Evolutionary conservation across 1,140 invertebrate species (phyloP).

Genomic region (Leptonema lineaticorne): DNA sequence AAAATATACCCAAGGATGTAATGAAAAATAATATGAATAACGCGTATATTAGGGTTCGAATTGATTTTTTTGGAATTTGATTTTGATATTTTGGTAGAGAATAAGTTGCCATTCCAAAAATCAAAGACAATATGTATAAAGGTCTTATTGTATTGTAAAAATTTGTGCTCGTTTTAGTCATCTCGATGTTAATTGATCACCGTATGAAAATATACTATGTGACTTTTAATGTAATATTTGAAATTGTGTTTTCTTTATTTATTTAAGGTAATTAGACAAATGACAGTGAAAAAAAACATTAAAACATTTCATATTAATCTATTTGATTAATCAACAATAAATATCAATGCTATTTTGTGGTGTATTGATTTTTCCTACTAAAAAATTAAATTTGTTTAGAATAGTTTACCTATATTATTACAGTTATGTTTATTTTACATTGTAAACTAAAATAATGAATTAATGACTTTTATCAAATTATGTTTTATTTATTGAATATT

Average conservation of each 20-base stretch:
- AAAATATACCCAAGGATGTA: neutral
- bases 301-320: neutral
- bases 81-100: neutral
- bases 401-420: too few relatives aligned
- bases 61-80: neutral
- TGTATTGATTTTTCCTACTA: too few relatives aligned
- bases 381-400: too few relatives aligned
- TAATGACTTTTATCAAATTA: too few relatives aligned
- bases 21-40: neutral
- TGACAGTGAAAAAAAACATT: neutral
- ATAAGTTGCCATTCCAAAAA: neutral
- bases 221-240: neutral
- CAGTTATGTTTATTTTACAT: too few relatives aligned
- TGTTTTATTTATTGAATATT: too few relatives aligned
- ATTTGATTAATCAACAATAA: neutral
- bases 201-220: neutral
- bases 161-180: neutral
- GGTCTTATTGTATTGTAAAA: neutral
- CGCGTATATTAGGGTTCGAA: neutral
- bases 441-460: too few relatives aligned
- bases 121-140: neutral
- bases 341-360: too few relatives aligned
- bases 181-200: neutral
- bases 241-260: neutral
- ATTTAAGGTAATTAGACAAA: neutral